phyloP scores from a whole-genome alignment of 2,888 invertebrate species.

The Aphodius sticticus region DNA sequence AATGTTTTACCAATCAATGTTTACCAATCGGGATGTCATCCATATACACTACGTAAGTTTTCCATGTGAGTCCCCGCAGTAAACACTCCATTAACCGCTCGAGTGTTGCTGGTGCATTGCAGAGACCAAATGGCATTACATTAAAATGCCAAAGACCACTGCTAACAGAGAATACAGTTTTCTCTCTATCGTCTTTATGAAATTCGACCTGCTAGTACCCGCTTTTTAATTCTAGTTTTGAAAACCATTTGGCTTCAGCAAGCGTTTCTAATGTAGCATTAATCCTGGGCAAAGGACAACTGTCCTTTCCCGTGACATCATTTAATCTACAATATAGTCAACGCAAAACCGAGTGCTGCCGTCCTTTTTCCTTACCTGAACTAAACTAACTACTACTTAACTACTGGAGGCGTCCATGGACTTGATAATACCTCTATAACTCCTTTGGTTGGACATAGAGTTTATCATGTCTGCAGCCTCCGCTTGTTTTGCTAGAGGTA shows the following conservation, averaged over 20 bases:
- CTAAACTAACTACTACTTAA: slow-evolving; percentile 43
- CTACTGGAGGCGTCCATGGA: slow-evolving; percentile 39
- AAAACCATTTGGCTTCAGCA: slow-evolving; percentile 31
- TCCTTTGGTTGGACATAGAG: slow-evolving; percentile 21
- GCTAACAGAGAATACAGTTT: slow-evolving; percentile 44
- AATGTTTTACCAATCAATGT: slow-evolving; percentile 34
- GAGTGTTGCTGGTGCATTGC: slow-evolving; percentile 45
- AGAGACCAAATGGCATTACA: slow-evolving; percentile 45
- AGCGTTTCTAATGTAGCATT: slow-evolving; percentile 43
- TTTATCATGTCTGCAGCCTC: slow-evolving; percentile 16
- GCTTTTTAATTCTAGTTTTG: slow-evolving; percentile 37
- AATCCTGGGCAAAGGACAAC: slow-evolving; percentile 36
- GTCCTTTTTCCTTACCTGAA: slow-evolving; percentile 43
- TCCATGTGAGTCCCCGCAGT: slow-evolving; percentile 39
- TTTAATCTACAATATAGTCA: slow-evolving; percentile 39
- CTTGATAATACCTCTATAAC: slow-evolving; percentile 34
- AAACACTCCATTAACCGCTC: slow-evolving; percentile 39
- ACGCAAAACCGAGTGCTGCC: slow-evolving; percentile 41
- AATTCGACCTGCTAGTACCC: slow-evolving; percentile 41
- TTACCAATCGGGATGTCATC: slow-evolving; percentile 30
- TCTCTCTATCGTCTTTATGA: slow-evolving; percentile 38
- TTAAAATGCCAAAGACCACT: slow-evolving; percentile 44
- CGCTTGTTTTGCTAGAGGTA: slow-evolving; percentile 23
- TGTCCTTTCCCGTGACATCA: slow-evolving; percentile 37
- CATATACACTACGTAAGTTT: slow-evolving; percentile 31